Conservation (phyloP, 35 echinoderm and acorn worm species). For the Lytechinus variegatus region DNA sequence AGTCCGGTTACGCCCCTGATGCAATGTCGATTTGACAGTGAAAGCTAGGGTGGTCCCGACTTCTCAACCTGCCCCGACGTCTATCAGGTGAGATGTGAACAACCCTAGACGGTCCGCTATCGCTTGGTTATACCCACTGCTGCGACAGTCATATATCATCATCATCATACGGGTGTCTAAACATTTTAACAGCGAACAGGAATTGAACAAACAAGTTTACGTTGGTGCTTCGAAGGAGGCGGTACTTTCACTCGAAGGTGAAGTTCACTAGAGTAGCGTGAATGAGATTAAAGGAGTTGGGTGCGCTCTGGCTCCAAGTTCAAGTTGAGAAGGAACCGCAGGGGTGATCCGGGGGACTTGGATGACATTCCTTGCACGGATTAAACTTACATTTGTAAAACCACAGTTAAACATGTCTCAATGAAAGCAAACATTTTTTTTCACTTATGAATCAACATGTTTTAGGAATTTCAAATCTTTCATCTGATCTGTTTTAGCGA, state of each 20-base stretch:
- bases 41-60: slow-evolving; percentile 18
- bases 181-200: slow-evolving; percentile 47
- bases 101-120: neutral
- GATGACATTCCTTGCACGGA: neutral
- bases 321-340: neutral
- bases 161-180: slow-evolving; percentile 32
- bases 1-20: neutral
- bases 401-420: neutral
- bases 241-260: slow-evolving; percentile 3
- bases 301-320: slow-evolving; percentile 6
- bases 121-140: slow-evolving; percentile 27
- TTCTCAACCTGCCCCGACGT: neutral
- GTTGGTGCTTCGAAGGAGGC: neutral
- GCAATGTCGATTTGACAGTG: neutral
- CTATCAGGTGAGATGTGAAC: slow-evolving; percentile 13
- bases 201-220: slow-evolving; percentile 43
- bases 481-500: neutral
- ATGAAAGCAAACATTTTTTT: no score
- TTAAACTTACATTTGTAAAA: neutral
- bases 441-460: no score
- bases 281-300: neutral
- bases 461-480: neutral
- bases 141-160: slow-evolving; percentile 42
- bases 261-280: slow-evolving; percentile 19
- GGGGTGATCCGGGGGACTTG: neutral